A percentile compares a stretch with the other conserved stretches of the same genome.
Conservation (phyloP, 2,888 invertebrate species). For the Oligia fasciuncula region DNA sequence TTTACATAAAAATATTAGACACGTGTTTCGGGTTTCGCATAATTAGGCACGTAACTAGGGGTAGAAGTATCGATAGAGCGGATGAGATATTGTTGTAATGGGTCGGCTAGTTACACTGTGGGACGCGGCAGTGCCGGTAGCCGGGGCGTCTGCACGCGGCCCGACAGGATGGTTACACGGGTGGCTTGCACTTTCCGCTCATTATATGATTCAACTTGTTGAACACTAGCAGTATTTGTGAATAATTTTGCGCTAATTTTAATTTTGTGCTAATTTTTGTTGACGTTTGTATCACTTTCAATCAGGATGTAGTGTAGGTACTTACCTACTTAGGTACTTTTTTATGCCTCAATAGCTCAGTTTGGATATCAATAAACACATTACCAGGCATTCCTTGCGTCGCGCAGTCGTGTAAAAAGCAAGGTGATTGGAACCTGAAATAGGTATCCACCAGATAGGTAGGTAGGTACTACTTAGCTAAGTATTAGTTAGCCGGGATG, state of each 20-base stretch:
- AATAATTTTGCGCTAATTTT: no score
- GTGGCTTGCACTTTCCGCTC: conserved; percentile 52
- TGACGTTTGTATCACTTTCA: background rate
- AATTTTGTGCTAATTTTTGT: background rate
- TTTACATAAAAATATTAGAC: no score
- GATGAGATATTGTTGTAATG: conserved; percentile 44
- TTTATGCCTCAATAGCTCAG: background rate
- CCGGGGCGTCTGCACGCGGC: conserved; percentile 4
- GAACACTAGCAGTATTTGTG: background rate
- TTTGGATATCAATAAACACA: background rate
- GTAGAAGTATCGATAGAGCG: conserved; percentile 23
- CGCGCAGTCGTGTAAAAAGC: background rate
- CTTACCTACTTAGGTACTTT: background rate
- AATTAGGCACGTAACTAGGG: no score
- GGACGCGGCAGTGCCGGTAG: conserved; percentile 15
- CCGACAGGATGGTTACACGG: conserved; percentile 64
- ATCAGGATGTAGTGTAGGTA: background rate
- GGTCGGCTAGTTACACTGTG: conserved; percentile 9
- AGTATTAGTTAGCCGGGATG: background rate
- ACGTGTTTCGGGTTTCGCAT: no score
- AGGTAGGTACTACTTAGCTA: no score
- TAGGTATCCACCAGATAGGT: no score
- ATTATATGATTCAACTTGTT: conserved; percentile 4
- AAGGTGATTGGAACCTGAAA: background rate
- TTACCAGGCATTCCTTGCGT: no score